These are phyloP conservation scores for Drosophila barbarae DNA, from an alignment of 2,888 invertebrate genomes.

Conservation along the genomic window DNA sequence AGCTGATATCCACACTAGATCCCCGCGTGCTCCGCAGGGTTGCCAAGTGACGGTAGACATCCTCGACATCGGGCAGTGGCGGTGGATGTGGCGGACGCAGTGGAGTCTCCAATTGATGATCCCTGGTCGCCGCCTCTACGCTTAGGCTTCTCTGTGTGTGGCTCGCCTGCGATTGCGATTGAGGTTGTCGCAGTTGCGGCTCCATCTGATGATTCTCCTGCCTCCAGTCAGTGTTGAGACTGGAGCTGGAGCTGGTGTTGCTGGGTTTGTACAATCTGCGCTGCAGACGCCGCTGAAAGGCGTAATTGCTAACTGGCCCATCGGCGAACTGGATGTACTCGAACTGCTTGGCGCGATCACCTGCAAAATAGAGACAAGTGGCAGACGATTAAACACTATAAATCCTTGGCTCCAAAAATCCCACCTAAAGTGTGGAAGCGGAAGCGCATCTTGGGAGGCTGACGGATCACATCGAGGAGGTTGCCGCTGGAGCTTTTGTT, in stretches of 20 bases:
- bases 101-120: background rate
- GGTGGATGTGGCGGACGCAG: too few species aligned
- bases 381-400: background rate
- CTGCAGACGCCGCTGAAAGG: slow-evolving; percentile 40
- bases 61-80: background rate
- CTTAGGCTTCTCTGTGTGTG: slow-evolving; percentile 41
- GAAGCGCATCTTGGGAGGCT: slow-evolving; percentile 3
- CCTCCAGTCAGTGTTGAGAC: background rate
- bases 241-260: slow-evolving; percentile 1
- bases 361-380: background rate
- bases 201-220: background rate
- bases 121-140: background rate
- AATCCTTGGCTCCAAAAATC: background rate
- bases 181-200: too few species aligned
- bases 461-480: background rate
- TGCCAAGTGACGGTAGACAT: background rate
- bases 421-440: slow-evolving; percentile 37
- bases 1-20: slow-evolving; percentile 10
- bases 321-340: slow-evolving; percentile 55
- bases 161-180: slow-evolving; percentile 37
- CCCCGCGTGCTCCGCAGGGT: background rate
- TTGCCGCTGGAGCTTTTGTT: background rate
- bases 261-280: background rate
- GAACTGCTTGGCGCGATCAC: slow-evolving; percentile 52
- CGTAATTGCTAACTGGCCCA: slow-evolving; percentile 45